Evolutionary conservation across 2,888 invertebrate species (phyloP).

Genomic region (Galeopsomyia nigrocyanea): DNA sequence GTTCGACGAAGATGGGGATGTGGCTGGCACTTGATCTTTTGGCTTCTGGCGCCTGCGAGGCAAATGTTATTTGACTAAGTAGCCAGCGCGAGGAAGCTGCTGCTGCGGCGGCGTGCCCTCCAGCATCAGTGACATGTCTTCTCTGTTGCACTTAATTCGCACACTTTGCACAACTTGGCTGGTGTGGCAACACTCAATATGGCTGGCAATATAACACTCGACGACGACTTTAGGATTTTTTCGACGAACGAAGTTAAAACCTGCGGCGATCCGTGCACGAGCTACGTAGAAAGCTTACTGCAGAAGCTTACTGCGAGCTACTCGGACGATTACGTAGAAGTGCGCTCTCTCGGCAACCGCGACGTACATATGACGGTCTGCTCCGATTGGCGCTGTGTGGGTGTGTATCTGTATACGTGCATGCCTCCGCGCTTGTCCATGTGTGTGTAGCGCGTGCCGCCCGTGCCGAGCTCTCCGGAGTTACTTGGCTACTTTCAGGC

Average conservation of each 20-base stretch:
- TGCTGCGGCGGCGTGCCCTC: constrained; percentile 26
- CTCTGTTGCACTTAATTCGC: constrained; percentile 5
- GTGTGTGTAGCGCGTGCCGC: not conserved
- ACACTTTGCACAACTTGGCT: not conserved
- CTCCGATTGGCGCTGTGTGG: constrained; percentile 34
- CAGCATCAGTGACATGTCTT: not conserved
- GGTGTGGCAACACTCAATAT: constrained; percentile 7
- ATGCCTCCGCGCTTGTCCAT: not conserved
- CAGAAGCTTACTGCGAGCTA: not conserved
- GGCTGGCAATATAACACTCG: not conserved
- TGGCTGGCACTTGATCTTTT: no score
- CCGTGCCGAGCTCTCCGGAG: not conserved
- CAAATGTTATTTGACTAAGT: constrained; percentile 60
- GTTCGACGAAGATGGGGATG: no score
- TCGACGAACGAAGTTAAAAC: no score
- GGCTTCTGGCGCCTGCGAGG: constrained; percentile 1
- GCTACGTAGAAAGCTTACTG: not conserved
- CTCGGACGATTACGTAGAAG: not conserved
- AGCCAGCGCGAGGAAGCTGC: constrained; percentile 49
- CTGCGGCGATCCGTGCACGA: no score
- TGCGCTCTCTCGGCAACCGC: not conserved
- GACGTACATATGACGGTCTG: constrained; percentile 26
- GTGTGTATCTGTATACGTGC: constrained; percentile 3
- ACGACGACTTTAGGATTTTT: no score
- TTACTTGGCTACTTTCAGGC: constrained; percentile 17